Evolutionary conservation across 2,888 invertebrate species (phyloP).

Genomic region (Leucoma salicis): DNA sequence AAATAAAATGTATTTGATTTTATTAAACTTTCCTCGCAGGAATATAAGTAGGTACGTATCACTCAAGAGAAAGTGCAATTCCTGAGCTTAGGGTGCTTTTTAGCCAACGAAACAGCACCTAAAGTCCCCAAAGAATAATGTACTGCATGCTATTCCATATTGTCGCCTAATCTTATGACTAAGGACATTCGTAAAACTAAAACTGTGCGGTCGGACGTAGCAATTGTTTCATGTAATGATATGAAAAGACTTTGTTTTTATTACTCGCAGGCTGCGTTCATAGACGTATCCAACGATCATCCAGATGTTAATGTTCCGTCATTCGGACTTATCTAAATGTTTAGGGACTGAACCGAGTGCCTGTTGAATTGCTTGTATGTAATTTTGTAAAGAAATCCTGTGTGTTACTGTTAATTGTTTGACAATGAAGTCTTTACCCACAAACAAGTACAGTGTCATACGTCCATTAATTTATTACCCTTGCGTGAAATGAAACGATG

Average conservation of each 20-base stretch:
- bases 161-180: background rate
- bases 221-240: constrained; percentile 55
- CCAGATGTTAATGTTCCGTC: constrained; percentile 14
- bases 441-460: too few species aligned
- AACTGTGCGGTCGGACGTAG: constrained; percentile 43
- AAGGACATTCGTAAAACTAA: constrained; percentile 18
- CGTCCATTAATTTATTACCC: too few species aligned
- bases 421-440: too few species aligned
- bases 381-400: background rate
- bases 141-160: background rate
- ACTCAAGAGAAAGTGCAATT: too few species aligned
- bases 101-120: background rate
- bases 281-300: constrained; percentile 25
- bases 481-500: too few species aligned
- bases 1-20: too few species aligned
- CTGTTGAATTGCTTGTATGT: constrained; percentile 8
- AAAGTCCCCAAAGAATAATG: background rate
- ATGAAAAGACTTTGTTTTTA: constrained; percentile 42
- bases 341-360: constrained; percentile 13
- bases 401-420: background rate
- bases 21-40: too few species aligned
- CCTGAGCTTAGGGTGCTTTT: background rate
- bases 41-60: too few species aligned
- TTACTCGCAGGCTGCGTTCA: constrained; percentile 27
- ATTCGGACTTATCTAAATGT: constrained; percentile 16